Evolutionary conservation across 2,113 vertebrate genomes (phyloP), one percentile per base, ranked within the genome.

Genomic region (Alethe diademata): DNA sequence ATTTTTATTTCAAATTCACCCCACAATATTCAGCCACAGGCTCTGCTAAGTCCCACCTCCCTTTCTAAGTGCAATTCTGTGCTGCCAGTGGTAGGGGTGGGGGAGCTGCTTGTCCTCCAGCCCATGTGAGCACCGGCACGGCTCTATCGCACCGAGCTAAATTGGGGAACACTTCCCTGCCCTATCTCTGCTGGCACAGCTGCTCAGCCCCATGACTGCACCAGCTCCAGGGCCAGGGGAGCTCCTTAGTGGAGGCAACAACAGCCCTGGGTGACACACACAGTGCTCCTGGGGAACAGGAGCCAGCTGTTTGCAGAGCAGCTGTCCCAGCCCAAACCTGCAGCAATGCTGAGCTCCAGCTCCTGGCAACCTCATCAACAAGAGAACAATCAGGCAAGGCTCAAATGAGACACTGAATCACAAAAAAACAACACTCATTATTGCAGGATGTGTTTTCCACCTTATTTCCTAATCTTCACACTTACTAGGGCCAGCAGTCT

Each of bases 181-280:
- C 64, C 91, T 97, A 89, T 96, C 96, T 97, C 90, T 91, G 38
- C 92, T 96, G 97, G 96, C 93, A 83, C 5, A 84, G 62, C 57
- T 72, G 78, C 61, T 72, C 89, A 84, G 73, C 86, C 94, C 48
- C 71, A 19, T 93, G 95, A 96, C 94, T 43, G 1, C 42, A 88
- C 78, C 36, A 26, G 66, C 36, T 69, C 33, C 56, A 7, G 79
- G 16, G 38, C 17, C 80, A 48, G 38, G 19, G 76, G 36, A 85
- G 61, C 42, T 76, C 64, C 2, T 51, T 38, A 58, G 72, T 7
- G 26, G 50, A 92, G 79, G 78, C 54, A 93, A 71, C 28, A 86
- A 35, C 62, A 93, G 93, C 95, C 95, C 71, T 50, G 67, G 74
- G 36, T 11, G 29, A 73, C n/a, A 84, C 66, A 78, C 7, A n/a